Percentiles rank a stretch among this genome's conserved stretches.
phyloP scores from a whole-genome alignment of 2,113 vertebrate species.

The Motacilla alba region DNA sequence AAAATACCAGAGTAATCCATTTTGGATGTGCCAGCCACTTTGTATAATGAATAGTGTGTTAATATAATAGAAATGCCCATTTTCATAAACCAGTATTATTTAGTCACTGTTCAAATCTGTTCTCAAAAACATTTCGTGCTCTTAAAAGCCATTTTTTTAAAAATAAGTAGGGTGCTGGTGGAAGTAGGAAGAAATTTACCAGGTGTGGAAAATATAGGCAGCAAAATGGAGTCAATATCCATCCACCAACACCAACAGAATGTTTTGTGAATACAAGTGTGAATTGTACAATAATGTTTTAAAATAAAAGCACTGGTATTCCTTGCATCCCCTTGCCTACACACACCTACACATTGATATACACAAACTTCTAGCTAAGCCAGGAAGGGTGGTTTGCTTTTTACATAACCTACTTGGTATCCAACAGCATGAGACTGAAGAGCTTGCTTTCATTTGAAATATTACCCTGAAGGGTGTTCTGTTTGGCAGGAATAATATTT shows the following conservation, averaged over 20 bases:
- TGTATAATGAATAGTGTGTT: not conserved
- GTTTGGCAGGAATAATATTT: not conserved
- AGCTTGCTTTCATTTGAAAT: not conserved
- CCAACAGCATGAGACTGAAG: not conserved
- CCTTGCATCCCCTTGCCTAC: conserved; percentile 17
- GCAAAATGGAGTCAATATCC: not conserved
- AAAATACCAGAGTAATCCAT: not conserved
- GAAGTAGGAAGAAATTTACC: not conserved
- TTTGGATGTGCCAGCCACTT: not conserved
- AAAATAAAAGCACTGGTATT: conserved; percentile 9
- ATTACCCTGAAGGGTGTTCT: not conserved
- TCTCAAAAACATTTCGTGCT: not conserved
- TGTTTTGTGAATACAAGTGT: not conserved
- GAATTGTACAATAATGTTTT: conserved; percentile 3
- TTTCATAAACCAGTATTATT: not conserved
- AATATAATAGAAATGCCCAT: not conserved
- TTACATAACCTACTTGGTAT: not conserved
- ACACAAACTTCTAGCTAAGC: not conserved
- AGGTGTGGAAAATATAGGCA: not conserved
- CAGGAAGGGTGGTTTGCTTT: not conserved
- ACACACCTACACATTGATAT: not conserved
- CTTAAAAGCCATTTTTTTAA: not conserved
- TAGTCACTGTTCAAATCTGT: not conserved
- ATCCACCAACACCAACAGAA: not conserved
- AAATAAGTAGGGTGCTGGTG: not conserved